phyloP scores from a whole-genome alignment of 1,140 invertebrate genomes.

The Potamilus streckersoni region DNA sequence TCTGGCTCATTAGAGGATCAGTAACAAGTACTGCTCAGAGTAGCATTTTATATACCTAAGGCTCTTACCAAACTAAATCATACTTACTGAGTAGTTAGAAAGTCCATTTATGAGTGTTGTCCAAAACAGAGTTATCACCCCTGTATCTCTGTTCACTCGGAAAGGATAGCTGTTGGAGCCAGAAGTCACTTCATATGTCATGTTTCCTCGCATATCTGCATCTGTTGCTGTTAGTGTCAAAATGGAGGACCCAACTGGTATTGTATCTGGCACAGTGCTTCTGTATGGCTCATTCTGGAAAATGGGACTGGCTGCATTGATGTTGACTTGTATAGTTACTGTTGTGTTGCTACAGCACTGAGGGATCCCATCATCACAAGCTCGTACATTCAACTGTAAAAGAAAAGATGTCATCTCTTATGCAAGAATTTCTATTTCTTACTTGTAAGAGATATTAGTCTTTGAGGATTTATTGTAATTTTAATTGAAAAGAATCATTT shows the following conservation, averaged over 20 bases:
- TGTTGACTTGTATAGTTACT: slow-evolving; percentile 22
- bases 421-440: too few relatives aligned
- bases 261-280: slow-evolving; percentile 17
- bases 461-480: too few relatives aligned
- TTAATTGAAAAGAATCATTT: too few relatives aligned
- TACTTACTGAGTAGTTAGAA: slow-evolving; percentile 10
- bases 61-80: background rate
- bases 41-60: background rate
- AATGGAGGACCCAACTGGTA: slow-evolving; percentile 8
- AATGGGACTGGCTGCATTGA: slow-evolving; percentile 35
- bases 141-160: slow-evolving; percentile 30
- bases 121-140: slow-evolving; percentile 31
- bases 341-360: slow-evolving; percentile 31
- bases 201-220: slow-evolving; percentile 29
- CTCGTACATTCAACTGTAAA: slow-evolving; percentile 34
- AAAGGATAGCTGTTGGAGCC: slow-evolving; percentile 30
- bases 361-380: slow-evolving; percentile 41
- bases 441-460: too few relatives aligned
- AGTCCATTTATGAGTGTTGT: slow-evolving; percentile 18
- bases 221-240: slow-evolving; percentile 30
- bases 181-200: slow-evolving; percentile 32
- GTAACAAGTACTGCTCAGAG: too few relatives aligned
- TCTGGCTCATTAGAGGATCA: too few relatives aligned
- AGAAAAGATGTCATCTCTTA: background rate
- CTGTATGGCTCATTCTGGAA: slow-evolving; percentile 36